Evolutionary conservation across 2,113 vertebrate genomes (phyloP), one percentile per base, ranked within the genome.

Genomic region (Paralichthys olivaceus): DNA sequence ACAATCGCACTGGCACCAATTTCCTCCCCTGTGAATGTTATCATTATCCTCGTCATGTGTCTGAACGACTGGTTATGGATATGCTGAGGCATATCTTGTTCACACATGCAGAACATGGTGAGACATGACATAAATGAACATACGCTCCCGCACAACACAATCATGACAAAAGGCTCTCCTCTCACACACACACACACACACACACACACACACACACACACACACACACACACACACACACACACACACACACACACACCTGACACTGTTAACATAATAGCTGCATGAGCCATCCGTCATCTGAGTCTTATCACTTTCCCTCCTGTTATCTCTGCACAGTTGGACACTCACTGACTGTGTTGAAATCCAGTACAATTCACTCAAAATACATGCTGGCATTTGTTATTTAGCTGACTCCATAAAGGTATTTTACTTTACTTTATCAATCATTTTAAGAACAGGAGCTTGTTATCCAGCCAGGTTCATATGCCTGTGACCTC

Each of bases 401-500:
- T 34, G 32, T 34, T 7, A 20, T 25, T 13, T 22, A 1, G 25
- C 69, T 59, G 29, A 17, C 58, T 77, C 28, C 1, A 20, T 69
- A n/a, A 70, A 68, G 57, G 25, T 54, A 57, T 23, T 20, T 49
- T 70, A 28, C 11, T 29, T 28, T 22, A 22, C 54, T 54, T 54
- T 40, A 47, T 74, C 54, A 25, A 29, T 72, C 28, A 45, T 70
- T 37, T 60, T 57, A n/a, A 53, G 29, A 80, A 58, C 45, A 76
- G 49, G 58, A 80, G 66, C 71, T 80, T 47, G 68, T 49, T 58
- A 65, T 79, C 77, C 68, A 37, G 63, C 61, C n/a, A n/a, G 75
- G 69, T 29, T 67, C 28, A 51, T 40, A 11, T 28, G 34, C 79
- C 47, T 53, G 45, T 82, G 83, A 75, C 80, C 84, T 81, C 77